Evolutionary conservation across 2,113 vertebrate species (phyloP).

Genomic region (Emydura subglobosa): DNA sequence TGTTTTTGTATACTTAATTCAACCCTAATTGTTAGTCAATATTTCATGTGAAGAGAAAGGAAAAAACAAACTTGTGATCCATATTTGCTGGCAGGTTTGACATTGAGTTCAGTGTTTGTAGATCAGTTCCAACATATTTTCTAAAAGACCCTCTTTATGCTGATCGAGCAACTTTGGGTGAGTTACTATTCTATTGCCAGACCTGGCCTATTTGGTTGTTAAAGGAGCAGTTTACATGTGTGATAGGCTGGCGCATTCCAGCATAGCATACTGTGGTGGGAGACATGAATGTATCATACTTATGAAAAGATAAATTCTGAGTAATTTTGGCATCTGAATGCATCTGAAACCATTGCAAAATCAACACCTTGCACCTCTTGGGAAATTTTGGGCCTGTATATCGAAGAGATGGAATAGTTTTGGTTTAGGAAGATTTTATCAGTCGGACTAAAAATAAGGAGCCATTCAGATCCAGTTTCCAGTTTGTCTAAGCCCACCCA

Average conservation of each 20-base stretch:
- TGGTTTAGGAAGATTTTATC: neutral
- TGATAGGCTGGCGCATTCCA: neutral
- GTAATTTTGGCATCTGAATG: constrained; percentile 11
- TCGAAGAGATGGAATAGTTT: neutral
- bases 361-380: neutral
- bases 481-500: neutral
- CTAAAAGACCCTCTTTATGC: neutral
- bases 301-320: neutral
- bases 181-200: neutral
- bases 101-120: neutral
- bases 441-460: neutral
- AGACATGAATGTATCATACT: neutral
- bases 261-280: neutral
- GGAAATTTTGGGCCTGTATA: neutral
- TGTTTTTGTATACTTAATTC: constrained; percentile 68
- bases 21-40: constrained; percentile 16
- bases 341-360: neutral
- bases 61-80: constrained; percentile 32
- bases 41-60: neutral
- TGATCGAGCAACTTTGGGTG: neutral
- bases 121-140: neutral
- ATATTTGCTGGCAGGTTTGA: constrained; percentile 27
- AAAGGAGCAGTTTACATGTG: neutral
- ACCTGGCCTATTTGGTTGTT: neutral
- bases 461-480: neutral